Evolutionary conservation across 1,140 invertebrate species (phyloP).

Genomic region (Macrotrachela quadricornifera): DNA sequence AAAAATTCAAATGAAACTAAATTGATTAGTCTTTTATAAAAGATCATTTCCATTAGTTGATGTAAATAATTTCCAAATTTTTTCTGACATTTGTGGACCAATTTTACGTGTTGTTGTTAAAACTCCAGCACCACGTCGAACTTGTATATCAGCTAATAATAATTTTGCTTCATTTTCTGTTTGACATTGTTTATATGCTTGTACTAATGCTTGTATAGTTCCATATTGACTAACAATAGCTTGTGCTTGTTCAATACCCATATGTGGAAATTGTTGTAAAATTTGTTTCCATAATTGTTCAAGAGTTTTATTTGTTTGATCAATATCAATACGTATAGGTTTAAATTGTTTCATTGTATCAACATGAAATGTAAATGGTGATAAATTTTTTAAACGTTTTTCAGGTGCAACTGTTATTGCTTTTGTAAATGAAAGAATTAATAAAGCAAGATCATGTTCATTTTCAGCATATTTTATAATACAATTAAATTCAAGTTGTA

Average conservation of each 20-base stretch:
- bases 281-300: slow-evolving; percentile 47
- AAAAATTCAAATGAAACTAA: too few relatives aligned
- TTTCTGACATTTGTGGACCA: slow-evolving; percentile 52
- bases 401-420: too few relatives aligned
- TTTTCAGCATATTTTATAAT: too few relatives aligned
- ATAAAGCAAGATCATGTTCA: too few relatives aligned
- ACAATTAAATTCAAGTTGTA: too few relatives aligned
- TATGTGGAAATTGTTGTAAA: slow-evolving; percentile 46
- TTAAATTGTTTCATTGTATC: too few relatives aligned
- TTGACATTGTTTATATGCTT: slow-evolving; percentile 28
- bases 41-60: slow-evolving; percentile 15
- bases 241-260: slow-evolving; percentile 47
- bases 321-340: too few relatives aligned
- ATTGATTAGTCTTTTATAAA: too few relatives aligned
- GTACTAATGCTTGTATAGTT: slow-evolving; percentile 38
- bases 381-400: too few relatives aligned
- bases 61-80: slow-evolving; percentile 46
- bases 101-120: slow-evolving; percentile 39
- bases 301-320: too few relatives aligned
- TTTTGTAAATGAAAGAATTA: too few relatives aligned
- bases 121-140: slow-evolving; percentile 44
- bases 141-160: slow-evolving; percentile 42
- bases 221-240: slow-evolving; percentile 44
- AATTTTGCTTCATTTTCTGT: slow-evolving; percentile 33
- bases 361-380: too few relatives aligned